Base-by-base conservation (phyloP, 2,888 invertebrate species). In the Siphlonurus alternatus region DNA sequence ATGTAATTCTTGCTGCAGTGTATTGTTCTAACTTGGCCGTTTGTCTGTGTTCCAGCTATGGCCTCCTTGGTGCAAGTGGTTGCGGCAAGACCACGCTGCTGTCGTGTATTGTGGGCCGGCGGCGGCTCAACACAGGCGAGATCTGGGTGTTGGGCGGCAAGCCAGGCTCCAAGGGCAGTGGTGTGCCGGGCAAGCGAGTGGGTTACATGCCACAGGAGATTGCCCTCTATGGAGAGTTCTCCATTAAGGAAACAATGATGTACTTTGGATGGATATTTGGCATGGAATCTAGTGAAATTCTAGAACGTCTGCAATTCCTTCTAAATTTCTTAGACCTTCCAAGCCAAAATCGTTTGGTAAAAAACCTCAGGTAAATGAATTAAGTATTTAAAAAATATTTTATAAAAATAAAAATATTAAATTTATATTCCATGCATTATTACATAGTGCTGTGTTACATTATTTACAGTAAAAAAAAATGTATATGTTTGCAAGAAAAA, bases 221-320 rank as follows among this genome's bases (percentile, higher is more conserved):
- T 65, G 93, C 93, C 0, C 79, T 93, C 0, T 93, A 91, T 74
- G 92, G 89, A 1, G 93, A 93, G 78, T 94, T 96, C 78, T 89
- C 93, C 51, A 94, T 96, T 72, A 86, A 86, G 69, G 96, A 96
- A 76, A 95, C 95, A 0, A 89, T 96, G 88, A 87, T 89, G 85
- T 95, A 94, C 76, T 96, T 96, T 77, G 95, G 95, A 56, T 90
- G 93, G 86, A 91, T 96, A 72, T 93, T 93, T 76, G 91, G 93
- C 69, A 94, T 96, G 94, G 81, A 84, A 73, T 87, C 88, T 38
- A 75, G 81, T 24, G 89, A 92, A 77, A 92, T 95, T 69, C 77
- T 80, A 63, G 88, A 89, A 69, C 81, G 94, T 70, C 83, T 91
- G 69, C 83, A 87, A 71, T 94, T 95, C 76, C 80, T 95, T 20